Evolutionary conservation across 30 jellyfish, hydroid and myxozoan genomes (phyloP).

Genomic region (Chironex yamaguchii): DNA sequence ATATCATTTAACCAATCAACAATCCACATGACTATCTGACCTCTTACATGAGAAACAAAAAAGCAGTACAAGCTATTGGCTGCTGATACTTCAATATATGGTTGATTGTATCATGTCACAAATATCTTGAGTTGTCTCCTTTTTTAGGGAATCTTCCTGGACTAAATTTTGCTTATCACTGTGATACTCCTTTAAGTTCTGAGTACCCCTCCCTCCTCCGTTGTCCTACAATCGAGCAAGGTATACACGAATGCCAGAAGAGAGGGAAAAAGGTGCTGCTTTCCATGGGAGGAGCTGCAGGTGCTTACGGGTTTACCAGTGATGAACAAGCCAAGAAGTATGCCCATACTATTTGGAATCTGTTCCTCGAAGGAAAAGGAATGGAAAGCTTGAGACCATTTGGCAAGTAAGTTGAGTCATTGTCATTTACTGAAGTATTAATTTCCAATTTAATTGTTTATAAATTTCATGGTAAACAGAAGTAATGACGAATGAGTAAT

Average conservation of each 20-base stretch:
- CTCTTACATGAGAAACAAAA: too few species aligned
- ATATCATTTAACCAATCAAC: too few species aligned
- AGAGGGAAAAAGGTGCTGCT: constrained; percentile 66
- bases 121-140: too few species aligned
- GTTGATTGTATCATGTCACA: too few species aligned
- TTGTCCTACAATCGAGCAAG: constrained; percentile 73
- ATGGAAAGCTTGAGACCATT: constrained; percentile 68
- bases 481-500: too few species aligned
- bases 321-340: constrained; percentile 55
- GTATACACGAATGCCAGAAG: constrained; percentile 72
- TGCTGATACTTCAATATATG: too few species aligned
- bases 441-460: too few species aligned
- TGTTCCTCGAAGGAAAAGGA: constrained; percentile 59
- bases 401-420: constrained; percentile 49
- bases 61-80: too few species aligned
- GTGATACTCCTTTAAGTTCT: constrained; percentile 60
- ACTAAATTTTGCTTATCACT: constrained; percentile 70
- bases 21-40: too few species aligned
- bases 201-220: constrained; percentile 76
- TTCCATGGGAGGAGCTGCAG: constrained; percentile 80
- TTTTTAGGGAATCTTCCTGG: constrained; percentile 63
- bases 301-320: constrained; percentile 68
- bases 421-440: background rate
- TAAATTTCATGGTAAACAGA: too few species aligned
- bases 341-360: constrained; percentile 66